Evolutionary conservation across 2,113 vertebrate genomes (phyloP), one percentile per base, ranked within the genome.

Genomic region (Gavia stellata): DNA sequence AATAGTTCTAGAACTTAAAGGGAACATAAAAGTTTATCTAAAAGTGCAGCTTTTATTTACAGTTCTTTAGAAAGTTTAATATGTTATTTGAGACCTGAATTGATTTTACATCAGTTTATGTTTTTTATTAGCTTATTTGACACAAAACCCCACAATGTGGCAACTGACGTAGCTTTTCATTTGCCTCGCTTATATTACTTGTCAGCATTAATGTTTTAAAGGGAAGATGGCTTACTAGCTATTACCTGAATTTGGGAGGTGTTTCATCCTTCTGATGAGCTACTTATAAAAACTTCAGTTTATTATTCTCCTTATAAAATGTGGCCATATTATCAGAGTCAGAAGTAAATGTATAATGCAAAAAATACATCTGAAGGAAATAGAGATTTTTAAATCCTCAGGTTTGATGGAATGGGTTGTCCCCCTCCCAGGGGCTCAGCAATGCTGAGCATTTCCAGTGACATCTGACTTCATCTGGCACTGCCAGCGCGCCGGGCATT

Each of bases 401-500:
- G 53, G 66, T 58, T 74, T 66, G 52, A 19, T 56, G 66, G 67
- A 79, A 72, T 33, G 2, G 12, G 58, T 58, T 89, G 53, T 67
- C 18, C 44, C 24, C 5, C 20, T 92, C 36, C 10, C 42, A 24
- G 42, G 47, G 36, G 3, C 58, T 55, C 83, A 81, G 70, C 1
- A 3, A 68, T 61, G 59, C 81, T 38, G 40, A 83, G n/a, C 2
- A 0, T 68, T 95, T 61, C 88, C 94, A 77, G 75, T n/a, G 50
- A 79, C 18, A 53, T 94, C 74, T 93, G 88, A 72, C 89, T 95
- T 86, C n/a, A 86, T 55, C 62, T 94, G 95, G 92, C 92, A 49
- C 66, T 75, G 56, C 36, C 47, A 70, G 47, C 0, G 1, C 86
- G 90, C 93, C 0, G 1, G 29, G 72, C 72, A 28, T 88, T 63